Percentiles rank a stretch among this genome's conserved stretches.
phyloP scores from a whole-genome alignment of 2,797 vertebrate genomes.

The Spheniscus humboldti region DNA sequence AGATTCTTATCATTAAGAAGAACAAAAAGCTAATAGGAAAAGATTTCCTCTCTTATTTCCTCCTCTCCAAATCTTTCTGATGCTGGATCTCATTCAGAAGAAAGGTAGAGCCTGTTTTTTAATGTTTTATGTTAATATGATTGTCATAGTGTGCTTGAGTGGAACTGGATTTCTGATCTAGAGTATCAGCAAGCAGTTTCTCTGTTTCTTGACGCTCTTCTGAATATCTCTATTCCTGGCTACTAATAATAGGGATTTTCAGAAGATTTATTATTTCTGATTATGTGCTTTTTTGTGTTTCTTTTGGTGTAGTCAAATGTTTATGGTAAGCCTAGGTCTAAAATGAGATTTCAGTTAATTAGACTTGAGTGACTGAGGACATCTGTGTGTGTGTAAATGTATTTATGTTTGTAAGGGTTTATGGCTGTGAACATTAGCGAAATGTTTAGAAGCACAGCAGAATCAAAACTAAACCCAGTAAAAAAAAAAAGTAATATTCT shows the following conservation, averaged over 20 bases:
- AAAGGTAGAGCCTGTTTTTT: constrained; percentile 43
- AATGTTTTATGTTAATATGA: neutral
- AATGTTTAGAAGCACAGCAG: neutral
- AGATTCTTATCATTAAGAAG: constrained; percentile 43
- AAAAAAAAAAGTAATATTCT: neutral
- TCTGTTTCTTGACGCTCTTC: neutral
- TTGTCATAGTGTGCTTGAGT: neutral
- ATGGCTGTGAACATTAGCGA: neutral
- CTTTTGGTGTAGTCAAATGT: neutral
- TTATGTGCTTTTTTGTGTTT: neutral
- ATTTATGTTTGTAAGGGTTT: neutral
- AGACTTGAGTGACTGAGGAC: neutral
- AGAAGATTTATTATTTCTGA: neutral
- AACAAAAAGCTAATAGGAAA: constrained; percentile 41
- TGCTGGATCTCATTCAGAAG: constrained; percentile 44
- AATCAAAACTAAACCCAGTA: neutral
- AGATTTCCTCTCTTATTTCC: constrained; percentile 39
- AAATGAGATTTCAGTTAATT: neutral
- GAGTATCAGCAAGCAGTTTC: neutral
- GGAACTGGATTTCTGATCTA: neutral
- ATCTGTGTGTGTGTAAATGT: neutral
- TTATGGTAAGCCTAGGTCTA: neutral
- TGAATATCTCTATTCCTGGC: neutral
- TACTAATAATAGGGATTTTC: neutral
- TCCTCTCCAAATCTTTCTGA: constrained; percentile 42